These are phyloP conservation scores for Mus musculus DNA, from an alignment of 2,113 vertebrate species.

Conservation along the genomic window GRCm39 chr8:108214001-108214500, in stretches of 20 bases:
- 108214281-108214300: too few species aligned
- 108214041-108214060: background rate
- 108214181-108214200: too few species aligned
- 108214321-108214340: too few species aligned
- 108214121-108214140: background rate
- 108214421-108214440: background rate
- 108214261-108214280: too few species aligned
- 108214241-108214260: too few species aligned
- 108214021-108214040: too few species aligned
- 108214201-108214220: too few species aligned
- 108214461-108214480: background rate
- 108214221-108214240: too few species aligned
- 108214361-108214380: background rate
- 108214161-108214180: background rate
- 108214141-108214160: background rate
- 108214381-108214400: background rate
- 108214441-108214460: background rate
- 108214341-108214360: too few species aligned
- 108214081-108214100: background rate
- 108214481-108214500: background rate
- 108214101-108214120: background rate
- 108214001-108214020: too few species aligned
- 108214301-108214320: too few species aligned
- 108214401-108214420: background rate
- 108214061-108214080: background rate